A percentile compares a stretch with the other conserved stretches of the same genome.
Conservation (phyloP, 1,140 invertebrate species). For the Macrosteles quadrilineatus region DNA sequence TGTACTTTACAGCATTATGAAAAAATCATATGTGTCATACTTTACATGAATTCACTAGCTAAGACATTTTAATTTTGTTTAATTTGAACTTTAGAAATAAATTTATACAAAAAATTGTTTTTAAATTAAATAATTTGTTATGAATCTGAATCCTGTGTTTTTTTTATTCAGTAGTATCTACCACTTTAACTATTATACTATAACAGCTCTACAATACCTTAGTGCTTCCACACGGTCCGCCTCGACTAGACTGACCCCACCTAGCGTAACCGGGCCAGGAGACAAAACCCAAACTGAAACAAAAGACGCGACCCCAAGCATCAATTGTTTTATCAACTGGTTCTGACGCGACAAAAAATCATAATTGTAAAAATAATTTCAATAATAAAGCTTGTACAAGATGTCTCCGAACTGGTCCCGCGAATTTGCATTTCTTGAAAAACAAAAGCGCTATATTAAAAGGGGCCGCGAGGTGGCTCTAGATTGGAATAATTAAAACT, state of each 20-base stretch:
- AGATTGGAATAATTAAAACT: conserved; percentile 18
- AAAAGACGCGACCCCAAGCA: conserved; percentile 23
- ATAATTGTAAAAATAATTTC: conserved; percentile 29
- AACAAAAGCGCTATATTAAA: conserved; percentile 13
- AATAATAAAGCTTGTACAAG: conserved; percentile 13
- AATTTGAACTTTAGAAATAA: too few relatives aligned
- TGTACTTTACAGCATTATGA: too few relatives aligned
- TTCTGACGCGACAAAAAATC: conserved; percentile 15
- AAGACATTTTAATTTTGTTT: too few relatives aligned
- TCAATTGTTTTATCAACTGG: conserved; percentile 23
- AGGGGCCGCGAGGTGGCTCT: conserved; percentile 12
- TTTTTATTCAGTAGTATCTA: too few relatives aligned
- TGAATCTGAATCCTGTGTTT: too few relatives aligned
- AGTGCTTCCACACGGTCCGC: too few relatives aligned
- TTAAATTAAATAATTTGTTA: too few relatives aligned
- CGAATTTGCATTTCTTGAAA: conserved; percentile 27
- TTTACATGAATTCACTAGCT: too few relatives aligned
- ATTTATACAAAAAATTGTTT: too few relatives aligned
- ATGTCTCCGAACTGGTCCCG: neutral
- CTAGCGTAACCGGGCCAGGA: neutral
- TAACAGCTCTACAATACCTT: too few relatives aligned
- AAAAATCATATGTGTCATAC: too few relatives aligned
- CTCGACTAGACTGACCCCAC: neutral
- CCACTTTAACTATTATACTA: too few relatives aligned
- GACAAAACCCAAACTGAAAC: conserved; percentile 15